Conservation (phyloP, 2,113 vertebrate genomes). For the Ginglymostoma cirratum region DNA sequence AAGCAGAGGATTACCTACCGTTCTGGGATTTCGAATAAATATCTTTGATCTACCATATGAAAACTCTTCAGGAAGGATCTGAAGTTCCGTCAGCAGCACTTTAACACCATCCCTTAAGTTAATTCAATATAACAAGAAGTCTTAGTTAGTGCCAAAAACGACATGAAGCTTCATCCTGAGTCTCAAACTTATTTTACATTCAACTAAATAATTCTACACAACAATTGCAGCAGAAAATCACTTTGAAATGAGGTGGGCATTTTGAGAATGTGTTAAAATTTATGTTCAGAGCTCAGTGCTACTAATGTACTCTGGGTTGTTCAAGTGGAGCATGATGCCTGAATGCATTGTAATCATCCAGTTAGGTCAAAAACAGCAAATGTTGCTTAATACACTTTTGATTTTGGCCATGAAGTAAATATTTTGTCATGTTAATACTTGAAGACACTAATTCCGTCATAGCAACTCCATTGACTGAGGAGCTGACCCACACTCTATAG, state of each 20-base stretch:
- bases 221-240: background rate
- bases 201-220: background rate
- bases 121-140: background rate
- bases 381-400: no score
- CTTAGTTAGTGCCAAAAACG: background rate
- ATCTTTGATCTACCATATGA: conserved; percentile 93
- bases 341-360: background rate
- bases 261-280: background rate
- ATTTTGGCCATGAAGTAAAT: background rate
- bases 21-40: conserved; percentile 97
- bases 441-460: background rate
- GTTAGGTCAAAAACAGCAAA: background rate
- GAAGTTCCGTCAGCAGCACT: conserved; percentile 75
- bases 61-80: conserved; percentile 77
- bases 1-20: conserved; percentile 58
- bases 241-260: background rate
- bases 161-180: background rate
- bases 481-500: background rate
- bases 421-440: background rate
- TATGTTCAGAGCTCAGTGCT: background rate
- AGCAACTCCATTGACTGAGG: background rate
- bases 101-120: conserved; percentile 78
- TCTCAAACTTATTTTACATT: background rate
- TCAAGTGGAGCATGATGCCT: background rate
- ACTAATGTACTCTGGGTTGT: background rate